phyloP scores from a whole-genome alignment of 2,888 invertebrate species.

The Osmoderma eremita region DNA sequence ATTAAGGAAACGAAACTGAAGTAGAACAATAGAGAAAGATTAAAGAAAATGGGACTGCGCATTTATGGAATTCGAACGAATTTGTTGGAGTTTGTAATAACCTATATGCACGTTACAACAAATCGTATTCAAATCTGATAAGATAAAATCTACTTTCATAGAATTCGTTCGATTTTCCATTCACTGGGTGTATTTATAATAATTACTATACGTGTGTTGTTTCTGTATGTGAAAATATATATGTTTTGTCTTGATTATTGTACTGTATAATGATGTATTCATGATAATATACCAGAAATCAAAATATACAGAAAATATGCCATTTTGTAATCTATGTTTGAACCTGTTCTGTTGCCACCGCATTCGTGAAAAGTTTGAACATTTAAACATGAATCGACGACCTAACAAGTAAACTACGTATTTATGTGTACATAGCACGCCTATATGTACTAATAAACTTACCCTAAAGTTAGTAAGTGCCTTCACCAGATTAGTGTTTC shows the following conservation, averaged over 20 bases:
- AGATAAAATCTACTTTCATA: no score
- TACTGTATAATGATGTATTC: no score
- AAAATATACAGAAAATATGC: conserved; percentile 56
- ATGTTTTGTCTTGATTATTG: no score
- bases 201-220: no score
- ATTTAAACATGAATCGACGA: conserved; percentile 13
- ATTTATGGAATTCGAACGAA: no score
- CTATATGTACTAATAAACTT: conserved; percentile 49
- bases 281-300: no score
- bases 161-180: no score
- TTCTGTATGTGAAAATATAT: no score
- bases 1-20: neutral
- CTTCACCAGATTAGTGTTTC: conserved; percentile 63
- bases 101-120: neutral
- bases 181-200: no score
- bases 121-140: no score
- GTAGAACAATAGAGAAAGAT: neutral
- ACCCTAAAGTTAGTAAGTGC: conserved; percentile 63
- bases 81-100: no score
- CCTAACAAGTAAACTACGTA: conserved; percentile 41
- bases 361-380: conserved; percentile 61
- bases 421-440: conserved; percentile 58
- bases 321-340: conserved; percentile 59
- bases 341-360: conserved; percentile 62
- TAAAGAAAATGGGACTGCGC: neutral